Conservation (phyloP, 2,888 invertebrate genomes). For the Coleophora deauratella region DNA sequence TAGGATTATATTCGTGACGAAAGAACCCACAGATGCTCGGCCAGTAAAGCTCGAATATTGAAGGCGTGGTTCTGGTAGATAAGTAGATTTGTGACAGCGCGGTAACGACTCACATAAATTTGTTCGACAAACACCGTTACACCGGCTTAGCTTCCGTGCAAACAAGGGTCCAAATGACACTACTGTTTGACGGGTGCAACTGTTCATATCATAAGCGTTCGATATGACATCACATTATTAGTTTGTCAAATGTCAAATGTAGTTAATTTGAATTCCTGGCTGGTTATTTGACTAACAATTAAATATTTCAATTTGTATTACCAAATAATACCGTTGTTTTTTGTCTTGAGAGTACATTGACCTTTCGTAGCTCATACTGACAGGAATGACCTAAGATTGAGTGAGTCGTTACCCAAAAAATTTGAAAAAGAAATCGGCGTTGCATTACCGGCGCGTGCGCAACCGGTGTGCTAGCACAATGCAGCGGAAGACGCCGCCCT, state of each 20-base stretch:
- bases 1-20: too few relatives aligned
- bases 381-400: too few relatives aligned
- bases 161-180: constrained; percentile 59
- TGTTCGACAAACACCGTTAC: constrained; percentile 64
- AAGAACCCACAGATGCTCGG: constrained; percentile 39
- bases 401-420: too few relatives aligned
- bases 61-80: constrained; percentile 68
- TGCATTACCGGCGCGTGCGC: constrained; percentile 49
- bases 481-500: constrained; percentile 68
- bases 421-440: too few relatives aligned
- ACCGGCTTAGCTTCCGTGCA: constrained; percentile 64
- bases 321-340: too few relatives aligned
- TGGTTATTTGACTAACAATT: too few relatives aligned
- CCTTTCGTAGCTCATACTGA: too few relatives aligned
- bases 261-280: too few relatives aligned
- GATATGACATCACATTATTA: constrained; percentile 30
- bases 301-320: too few relatives aligned
- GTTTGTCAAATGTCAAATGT: too few relatives aligned
- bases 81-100: constrained; percentile 71
- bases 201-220: constrained; percentile 49
- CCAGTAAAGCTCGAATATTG: constrained; percentile 34
- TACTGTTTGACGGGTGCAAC: constrained; percentile 44
- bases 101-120: constrained; percentile 64
- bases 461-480: constrained; percentile 52
- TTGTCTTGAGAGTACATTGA: too few relatives aligned